Base-by-base conservation (phyloP, 2,888 invertebrate species). In the Tridacna gigas region DNA sequence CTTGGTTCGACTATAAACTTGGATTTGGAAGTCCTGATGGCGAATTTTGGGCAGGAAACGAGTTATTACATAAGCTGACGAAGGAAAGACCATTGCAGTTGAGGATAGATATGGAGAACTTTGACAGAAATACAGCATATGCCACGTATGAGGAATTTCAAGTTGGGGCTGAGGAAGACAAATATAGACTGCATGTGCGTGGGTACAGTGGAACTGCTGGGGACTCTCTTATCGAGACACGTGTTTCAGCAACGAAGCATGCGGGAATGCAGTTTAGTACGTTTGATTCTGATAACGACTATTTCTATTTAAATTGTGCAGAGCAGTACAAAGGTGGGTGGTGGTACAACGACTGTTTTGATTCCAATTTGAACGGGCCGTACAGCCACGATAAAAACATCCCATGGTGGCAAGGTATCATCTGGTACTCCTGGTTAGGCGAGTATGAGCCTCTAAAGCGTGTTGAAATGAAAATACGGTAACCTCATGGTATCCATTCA, bases 231-330 rank as follows among this genome's bases (percentile, higher is more conserved):
- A 92, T 93, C 77, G 90, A 94, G 67, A 86, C 88, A 66, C 92
- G 93, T 91, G 97, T 97, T 88, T 98, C 97, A 93, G 98, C 98
- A 93, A 28, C 25, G 5, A 22, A 28, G 12, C 65, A 26, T 65
- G 97, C 98, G 94, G 96, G 96, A 71, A 98, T 98, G 98, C 97
- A 97, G 89, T 98, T 98, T 95, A 98, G 98, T 79, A 97, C 98
- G 0, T 96, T 97, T 85, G 98, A 98, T 94, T 96, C 96, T 67
- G 98, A 99, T 94, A 96, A 98, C 92, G 98, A 99, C 94, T 97
- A 91, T 37, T 91, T 90, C 88, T 92, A 93, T 88, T 93, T 94
- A 89, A 94, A 93, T 89, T 94, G 94, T 82, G 94, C 94, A 7
- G 89, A 91, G 75, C 89, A 91, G 74, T 94, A 92, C 88, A 89